Percentiles rank a stretch among this genome's conserved stretches.
Evolutionary conservation across 2,797 vertebrate species (phyloP).

Genomic region (Hoplostethus atlanticus): DNA sequence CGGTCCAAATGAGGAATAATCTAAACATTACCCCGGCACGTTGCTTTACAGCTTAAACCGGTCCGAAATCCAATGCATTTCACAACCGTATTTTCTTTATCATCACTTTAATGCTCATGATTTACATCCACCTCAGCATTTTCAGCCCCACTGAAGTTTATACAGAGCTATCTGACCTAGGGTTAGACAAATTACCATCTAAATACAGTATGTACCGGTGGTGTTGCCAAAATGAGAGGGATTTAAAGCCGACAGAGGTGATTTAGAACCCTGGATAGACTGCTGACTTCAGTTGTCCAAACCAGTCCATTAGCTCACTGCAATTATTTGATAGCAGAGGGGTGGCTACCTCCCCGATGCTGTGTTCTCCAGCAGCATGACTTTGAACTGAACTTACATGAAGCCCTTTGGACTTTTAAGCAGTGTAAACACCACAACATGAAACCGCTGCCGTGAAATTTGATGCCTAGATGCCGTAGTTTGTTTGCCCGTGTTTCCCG

Average conservation of each 20-base stretch:
- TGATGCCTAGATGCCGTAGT: constrained; percentile 50
- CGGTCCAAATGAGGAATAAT: constrained; percentile 68
- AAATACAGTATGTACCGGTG: constrained; percentile 74
- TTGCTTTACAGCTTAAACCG: constrained; percentile 65
- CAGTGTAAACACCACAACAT: constrained; percentile 45
- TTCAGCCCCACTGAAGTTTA: constrained; percentile 64
- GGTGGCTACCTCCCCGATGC: constrained; percentile 58
- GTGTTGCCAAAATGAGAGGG: constrained; percentile 73
- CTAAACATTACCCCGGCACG: constrained; percentile 54
- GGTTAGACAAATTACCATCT: constrained; percentile 84
- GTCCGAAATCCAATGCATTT: constrained; percentile 71
- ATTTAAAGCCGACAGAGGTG: constrained; percentile 65
- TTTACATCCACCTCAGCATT: constrained; percentile 79
- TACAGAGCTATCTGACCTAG: constrained; percentile 68
- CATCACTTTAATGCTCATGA: constrained; percentile 64
- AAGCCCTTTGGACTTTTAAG: constrained; percentile 66
- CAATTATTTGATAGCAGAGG: constrained; percentile 81
- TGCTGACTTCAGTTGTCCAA: constrained; percentile 74
- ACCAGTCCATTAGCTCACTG: constrained; percentile 76
- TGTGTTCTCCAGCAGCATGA: constrained; percentile 58
- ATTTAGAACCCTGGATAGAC: constrained; percentile 61
- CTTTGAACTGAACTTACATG: constrained; percentile 61
- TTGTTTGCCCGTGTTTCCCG: constrained; percentile 21
- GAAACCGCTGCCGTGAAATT: constrained; percentile 44
- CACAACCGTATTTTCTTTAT: constrained; percentile 67